A percentile compares a stretch with the other conserved stretches of the same genome.
Conservation (phyloP, 2,888 invertebrate species). For the Cheiracanthium punctorium region DNA sequence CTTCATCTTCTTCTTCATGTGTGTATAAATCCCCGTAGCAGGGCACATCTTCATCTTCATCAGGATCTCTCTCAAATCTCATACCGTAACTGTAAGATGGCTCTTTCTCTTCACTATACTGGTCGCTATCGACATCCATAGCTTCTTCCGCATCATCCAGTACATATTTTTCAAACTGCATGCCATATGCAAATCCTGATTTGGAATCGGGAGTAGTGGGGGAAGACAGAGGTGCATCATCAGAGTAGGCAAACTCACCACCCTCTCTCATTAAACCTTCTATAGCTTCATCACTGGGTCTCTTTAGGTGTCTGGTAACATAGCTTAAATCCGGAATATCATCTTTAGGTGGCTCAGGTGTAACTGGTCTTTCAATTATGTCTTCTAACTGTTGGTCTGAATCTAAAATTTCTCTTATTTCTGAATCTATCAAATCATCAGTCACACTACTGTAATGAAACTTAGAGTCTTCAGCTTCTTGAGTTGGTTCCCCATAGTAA, state of each 20-base stretch:
- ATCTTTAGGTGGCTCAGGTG: slow-evolving; percentile 64
- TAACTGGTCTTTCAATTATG: slow-evolving; percentile 63
- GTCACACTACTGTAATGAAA: slow-evolving; percentile 46
- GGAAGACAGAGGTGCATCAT: slow-evolving; percentile 28
- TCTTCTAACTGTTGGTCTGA: slow-evolving; percentile 58
- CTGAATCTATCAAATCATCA: slow-evolving; percentile 55
- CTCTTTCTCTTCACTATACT: slow-evolving; percentile 62
- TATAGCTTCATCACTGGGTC: not conserved
- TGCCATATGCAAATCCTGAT: slow-evolving; percentile 56
- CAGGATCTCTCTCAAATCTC: slow-evolving; percentile 60
- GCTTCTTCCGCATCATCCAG: slow-evolving; percentile 57
- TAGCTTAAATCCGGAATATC: not conserved
- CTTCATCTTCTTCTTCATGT: slow-evolving; percentile 83
- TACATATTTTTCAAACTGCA: slow-evolving; percentile 60
- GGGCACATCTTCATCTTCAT: slow-evolving; percentile 59
- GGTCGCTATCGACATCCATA: slow-evolving; percentile 68
- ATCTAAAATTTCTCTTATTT: slow-evolving; percentile 52
- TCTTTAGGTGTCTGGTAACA: not conserved
- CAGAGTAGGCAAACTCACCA: not conserved
- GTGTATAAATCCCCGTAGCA: slow-evolving; percentile 76
- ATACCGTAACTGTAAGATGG: slow-evolving; percentile 49
- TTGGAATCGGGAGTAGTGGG: slow-evolving; percentile 45
- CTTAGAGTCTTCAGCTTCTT: slow-evolving; percentile 15
- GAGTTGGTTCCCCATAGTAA: not conserved
- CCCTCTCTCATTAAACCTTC: not conserved